Conservation (phyloP, 2,113 vertebrate genomes). For the Macquaria australasica region DNA sequence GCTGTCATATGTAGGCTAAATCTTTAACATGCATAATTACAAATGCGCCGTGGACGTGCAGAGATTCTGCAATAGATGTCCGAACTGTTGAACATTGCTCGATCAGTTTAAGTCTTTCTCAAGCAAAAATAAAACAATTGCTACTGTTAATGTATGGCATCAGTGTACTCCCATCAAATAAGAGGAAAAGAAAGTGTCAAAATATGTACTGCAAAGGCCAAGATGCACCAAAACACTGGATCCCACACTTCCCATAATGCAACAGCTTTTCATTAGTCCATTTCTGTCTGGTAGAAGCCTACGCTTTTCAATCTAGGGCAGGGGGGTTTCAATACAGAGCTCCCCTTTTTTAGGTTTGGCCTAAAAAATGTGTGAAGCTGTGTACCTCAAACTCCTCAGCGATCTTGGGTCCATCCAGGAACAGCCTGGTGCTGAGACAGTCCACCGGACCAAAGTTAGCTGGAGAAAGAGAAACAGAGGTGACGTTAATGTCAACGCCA, state of each 20-base stretch:
- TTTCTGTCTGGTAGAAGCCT: neutral
- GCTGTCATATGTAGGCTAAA: neutral
- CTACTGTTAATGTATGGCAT: neutral
- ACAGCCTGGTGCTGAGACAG: conserved; percentile 92
- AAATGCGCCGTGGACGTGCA: neutral
- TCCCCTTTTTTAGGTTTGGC: too few relatives aligned
- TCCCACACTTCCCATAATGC: neutral
- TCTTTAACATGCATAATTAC: too few relatives aligned
- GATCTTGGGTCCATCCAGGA: conserved; percentile 94
- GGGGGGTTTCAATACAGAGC: neutral
- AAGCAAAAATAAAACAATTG: neutral
- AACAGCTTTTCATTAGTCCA: neutral
- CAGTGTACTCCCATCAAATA: neutral
- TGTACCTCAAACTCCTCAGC: conserved; percentile 94
- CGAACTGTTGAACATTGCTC: neutral
- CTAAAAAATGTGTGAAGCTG: neutral
- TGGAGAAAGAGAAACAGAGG: conserved; percentile 28
- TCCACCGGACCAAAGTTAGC: conserved; percentile 89
- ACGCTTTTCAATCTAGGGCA: neutral
- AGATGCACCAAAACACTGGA: neutral
- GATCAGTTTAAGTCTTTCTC: neutral
- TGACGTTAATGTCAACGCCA: neutral
- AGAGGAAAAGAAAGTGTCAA: neutral
- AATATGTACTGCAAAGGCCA: neutral
- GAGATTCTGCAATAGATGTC: neutral